Evolutionary conservation across 2,113 vertebrate species (phyloP).

Genomic region (Recurvirostra avosetta): DNA sequence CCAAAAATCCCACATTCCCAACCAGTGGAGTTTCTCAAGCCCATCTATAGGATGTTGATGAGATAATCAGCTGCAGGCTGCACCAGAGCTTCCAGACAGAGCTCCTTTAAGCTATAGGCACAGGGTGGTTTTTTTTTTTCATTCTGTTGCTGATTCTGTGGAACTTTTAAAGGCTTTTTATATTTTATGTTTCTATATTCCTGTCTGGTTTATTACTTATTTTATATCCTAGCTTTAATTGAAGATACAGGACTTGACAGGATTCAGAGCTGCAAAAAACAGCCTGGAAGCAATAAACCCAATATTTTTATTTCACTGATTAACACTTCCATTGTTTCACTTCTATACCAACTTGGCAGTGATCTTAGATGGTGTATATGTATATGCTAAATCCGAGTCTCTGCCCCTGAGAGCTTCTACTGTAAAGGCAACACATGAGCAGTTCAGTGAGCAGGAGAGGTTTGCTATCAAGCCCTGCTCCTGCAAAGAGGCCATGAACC

Average conservation of each 20-base stretch:
- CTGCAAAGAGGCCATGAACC: background rate
- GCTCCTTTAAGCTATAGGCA: background rate
- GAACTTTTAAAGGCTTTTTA: background rate
- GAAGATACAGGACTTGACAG: constrained; percentile 14
- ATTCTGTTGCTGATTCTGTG: background rate
- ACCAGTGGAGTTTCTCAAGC: background rate
- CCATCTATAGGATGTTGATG: background rate
- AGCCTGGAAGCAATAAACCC: background rate
- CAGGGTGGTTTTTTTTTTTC: background rate
- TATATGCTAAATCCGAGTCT: background rate
- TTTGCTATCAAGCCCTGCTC: background rate
- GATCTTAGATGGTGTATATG: background rate
- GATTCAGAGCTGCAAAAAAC: background rate
- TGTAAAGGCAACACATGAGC: background rate
- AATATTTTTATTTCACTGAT: constrained; percentile 34
- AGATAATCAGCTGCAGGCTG: background rate
- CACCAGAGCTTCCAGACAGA: background rate
- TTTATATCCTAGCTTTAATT: constrained; percentile 34
- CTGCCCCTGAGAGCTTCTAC: background rate
- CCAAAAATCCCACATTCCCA: background rate
- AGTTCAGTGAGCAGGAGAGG: background rate
- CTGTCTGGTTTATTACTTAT: constrained; percentile 14
- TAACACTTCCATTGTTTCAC: constrained; percentile 21
- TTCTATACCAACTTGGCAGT: background rate
- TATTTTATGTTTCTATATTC: background rate